Evolutionary conservation across 2,797 vertebrate genomes (phyloP).

Genomic region (Rallus crepitans): DNA sequence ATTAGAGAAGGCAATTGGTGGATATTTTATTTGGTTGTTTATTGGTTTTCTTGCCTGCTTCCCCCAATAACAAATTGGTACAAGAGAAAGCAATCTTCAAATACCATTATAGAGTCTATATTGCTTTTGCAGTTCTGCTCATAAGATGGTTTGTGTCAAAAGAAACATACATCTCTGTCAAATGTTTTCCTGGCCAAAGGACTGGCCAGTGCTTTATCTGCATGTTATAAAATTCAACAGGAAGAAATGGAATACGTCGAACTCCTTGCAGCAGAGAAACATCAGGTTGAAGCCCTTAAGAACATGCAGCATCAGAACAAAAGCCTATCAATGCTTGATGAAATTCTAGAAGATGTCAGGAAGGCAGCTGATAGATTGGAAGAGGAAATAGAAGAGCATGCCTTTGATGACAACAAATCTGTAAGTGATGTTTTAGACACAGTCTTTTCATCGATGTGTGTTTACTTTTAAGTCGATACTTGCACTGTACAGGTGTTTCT

Average conservation of each 20-base stretch:
- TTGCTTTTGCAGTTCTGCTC: background rate
- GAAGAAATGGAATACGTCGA: slow-evolving; percentile 96
- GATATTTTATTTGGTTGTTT: background rate
- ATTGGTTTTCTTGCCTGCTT: background rate
- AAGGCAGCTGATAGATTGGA: slow-evolving; percentile 96
- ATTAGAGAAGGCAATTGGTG: background rate
- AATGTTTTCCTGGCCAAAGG: background rate
- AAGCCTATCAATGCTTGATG: slow-evolving; percentile 94
- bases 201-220: background rate
- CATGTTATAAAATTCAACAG: slow-evolving; percentile 75
- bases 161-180: background rate
- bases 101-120: background rate
- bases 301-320: slow-evolving; percentile 90
- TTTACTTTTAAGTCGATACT: background rate
- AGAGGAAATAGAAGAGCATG: slow-evolving; percentile 95
- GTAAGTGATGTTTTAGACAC: slow-evolving; percentile 73
- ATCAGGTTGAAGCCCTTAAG: slow-evolving; percentile 92
- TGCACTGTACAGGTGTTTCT: background rate
- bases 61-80: background rate
- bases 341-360: slow-evolving; percentile 94
- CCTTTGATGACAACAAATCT: slow-evolving; percentile 95
- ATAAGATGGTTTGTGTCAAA: background rate
- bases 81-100: background rate
- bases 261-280: slow-evolving; percentile 95
- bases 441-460: background rate